These are phyloP conservation scores for Eurytemora carolleeae DNA, from an alignment of 1,140 invertebrate species.

Conservation along the genomic window DNA sequence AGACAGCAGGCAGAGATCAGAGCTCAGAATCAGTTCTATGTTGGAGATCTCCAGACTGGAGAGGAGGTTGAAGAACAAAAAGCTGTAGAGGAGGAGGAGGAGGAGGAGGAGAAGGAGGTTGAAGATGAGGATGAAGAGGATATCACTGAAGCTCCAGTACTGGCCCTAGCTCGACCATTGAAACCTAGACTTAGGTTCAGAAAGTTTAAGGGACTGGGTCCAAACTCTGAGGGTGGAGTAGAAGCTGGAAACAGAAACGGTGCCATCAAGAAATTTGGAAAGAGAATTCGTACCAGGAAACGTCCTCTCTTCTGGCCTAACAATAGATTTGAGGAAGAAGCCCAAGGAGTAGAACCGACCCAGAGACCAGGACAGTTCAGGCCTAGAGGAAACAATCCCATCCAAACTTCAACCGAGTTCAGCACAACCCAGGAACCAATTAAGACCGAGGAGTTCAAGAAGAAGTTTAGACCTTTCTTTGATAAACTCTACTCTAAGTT, in stretches of 20 bases:
- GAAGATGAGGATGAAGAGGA: neutral
- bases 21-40: neutral
- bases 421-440: neutral
- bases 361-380: neutral
- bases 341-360: neutral
- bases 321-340: neutral
- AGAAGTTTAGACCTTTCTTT: slow-evolving; percentile 13
- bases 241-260: neutral
- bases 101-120: neutral
- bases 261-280: neutral
- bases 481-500: slow-evolving; percentile 7
- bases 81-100: neutral
- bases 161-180: neutral
- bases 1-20: neutral
- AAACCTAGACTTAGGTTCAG: neutral
- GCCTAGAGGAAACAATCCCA: neutral
- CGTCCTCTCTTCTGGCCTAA: slow-evolving; percentile 8
- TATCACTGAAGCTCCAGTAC: neutral
- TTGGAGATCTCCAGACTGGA: neutral
- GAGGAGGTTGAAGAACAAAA: neutral
- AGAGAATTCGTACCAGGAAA: slow-evolving; percentile 8
- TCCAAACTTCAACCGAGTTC: neutral
- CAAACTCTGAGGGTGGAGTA: neutral
- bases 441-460: neutral
- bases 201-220: neutral